Evolutionary conservation across 2,797 vertebrate genomes (phyloP).

Genomic region (Tamandua tetradactyla): DNA sequence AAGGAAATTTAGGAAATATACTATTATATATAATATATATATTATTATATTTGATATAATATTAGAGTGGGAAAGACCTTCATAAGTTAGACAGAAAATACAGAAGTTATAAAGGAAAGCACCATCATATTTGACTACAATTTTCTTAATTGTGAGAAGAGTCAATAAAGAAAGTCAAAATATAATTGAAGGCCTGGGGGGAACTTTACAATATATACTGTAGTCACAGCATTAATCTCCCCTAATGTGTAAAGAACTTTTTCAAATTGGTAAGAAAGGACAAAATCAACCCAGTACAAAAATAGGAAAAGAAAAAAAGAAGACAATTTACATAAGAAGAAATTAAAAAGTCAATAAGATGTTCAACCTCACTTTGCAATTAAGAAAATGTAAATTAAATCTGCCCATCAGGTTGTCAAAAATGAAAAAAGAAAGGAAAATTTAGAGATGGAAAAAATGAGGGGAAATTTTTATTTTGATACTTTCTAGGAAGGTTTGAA

Average conservation of each 20-base stretch:
- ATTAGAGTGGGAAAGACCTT: not conserved
- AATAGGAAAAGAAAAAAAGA: not conserved
- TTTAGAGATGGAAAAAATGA: not conserved
- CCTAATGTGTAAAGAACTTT: not conserved
- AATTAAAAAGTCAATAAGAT: not conserved
- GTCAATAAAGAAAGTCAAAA: slow-evolving; percentile 29
- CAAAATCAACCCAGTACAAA: not conserved
- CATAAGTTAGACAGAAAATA: not conserved
- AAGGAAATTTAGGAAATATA: slow-evolving; percentile 12
- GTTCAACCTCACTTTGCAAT: not conserved
- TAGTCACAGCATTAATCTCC: not conserved
- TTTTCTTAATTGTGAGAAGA: not conserved
- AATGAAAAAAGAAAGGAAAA: slow-evolving; percentile 30
- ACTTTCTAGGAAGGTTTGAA: not conserved
- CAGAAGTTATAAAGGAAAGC: not conserved
- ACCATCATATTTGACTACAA: not conserved
- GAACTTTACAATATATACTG: not conserved
- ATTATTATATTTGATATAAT: no score
- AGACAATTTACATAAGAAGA: not conserved
- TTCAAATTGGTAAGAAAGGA: not conserved
- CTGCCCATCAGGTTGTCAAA: not conserved
- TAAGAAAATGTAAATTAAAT: slow-evolving; percentile 18
- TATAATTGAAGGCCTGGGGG: not conserved
- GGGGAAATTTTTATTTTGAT: not conserved
- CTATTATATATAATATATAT: no score